Conservation (phyloP, 2,797 vertebrate species). For the Anguilla megastoma region DNA sequence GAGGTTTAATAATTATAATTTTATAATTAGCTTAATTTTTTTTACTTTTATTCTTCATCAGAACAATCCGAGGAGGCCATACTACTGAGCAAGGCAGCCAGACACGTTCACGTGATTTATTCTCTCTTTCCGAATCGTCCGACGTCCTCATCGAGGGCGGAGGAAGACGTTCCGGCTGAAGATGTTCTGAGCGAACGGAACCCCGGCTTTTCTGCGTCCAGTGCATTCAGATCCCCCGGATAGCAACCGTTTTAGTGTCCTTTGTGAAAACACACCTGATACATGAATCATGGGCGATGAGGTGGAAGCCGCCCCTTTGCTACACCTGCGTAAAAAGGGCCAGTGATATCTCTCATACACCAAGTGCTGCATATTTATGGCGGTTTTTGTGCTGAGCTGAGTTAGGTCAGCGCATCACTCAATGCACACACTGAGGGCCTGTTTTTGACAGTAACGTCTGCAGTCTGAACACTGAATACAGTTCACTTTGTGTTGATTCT, state of each 20-base stretch:
- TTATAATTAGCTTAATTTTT: background rate
- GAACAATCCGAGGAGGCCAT: constrained; percentile 96
- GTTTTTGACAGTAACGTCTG: background rate
- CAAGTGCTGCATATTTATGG: background rate
- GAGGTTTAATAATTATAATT: background rate
- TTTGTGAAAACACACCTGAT: constrained; percentile 39
- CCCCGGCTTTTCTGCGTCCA: background rate
- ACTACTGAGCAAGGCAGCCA: constrained; percentile 80
- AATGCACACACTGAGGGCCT: background rate
- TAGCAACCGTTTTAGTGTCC: constrained; percentile 11
- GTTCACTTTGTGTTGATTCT: constrained; percentile 9
- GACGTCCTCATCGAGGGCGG: background rate
- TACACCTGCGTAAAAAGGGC: background rate
- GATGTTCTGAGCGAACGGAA: background rate
- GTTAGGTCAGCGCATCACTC: background rate
- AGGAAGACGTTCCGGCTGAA: background rate
- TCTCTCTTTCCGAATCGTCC: constrained; percentile 1
- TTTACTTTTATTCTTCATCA: constrained; percentile 54
- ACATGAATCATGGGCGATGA: background rate
- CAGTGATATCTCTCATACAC: background rate
- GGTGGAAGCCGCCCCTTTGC: background rate
- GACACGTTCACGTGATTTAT: background rate
- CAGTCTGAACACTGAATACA: background rate
- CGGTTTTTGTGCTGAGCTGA: background rate
- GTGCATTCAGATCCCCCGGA: background rate